Evolutionary conservation across 2,113 vertebrate genomes (phyloP), one percentile per base, ranked within the genome.

Genomic region (Oncorhynchus mykiss): DNA sequence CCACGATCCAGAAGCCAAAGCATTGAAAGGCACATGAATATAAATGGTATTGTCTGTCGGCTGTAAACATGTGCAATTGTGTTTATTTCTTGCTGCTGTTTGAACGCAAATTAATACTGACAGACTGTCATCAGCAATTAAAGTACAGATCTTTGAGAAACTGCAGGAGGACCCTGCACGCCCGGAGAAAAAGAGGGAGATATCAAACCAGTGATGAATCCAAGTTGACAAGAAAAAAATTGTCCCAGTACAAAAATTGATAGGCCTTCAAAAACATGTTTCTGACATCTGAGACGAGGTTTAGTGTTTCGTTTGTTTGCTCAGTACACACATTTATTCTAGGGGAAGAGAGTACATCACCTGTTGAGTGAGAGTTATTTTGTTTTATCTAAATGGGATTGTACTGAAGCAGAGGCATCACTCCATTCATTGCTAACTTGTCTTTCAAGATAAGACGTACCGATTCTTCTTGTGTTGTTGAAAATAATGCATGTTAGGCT

Each of bases 41-140:
- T 29, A 67, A 67, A 67, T 27, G 27, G 39, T 70, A 22, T 70
- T 49, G 14, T 31, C 25, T 67, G 66, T 34, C 14, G 12, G 29
- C 29, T 67, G 66, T 31, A 54, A 29, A 71, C 39, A 24, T 78
- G 70, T 76, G 67, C 29, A 74, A 20, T 68, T 31, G 57, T 45
- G 39, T 74, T 74, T 27, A 66, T 74, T 79, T 67, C 31, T 79
- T 79, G 72, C 68, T 74, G 73, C 62, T 71, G 66, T 68, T 16
- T 14, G 70, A 80, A 80, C 49, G 69, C 67, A 74, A 79, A 85
- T 76, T 9, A 39, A 72, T 54, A 49, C 68, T 78, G 85, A 82
- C 78, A 80, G 78, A 74, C 73, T 86, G 82, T 86, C 82, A 76
- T 60, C 78, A 84, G 59, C 78, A 80, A 78, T 84, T 84, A 82